Percentiles rank a stretch among this genome's conserved stretches.
Evolutionary conservation across 1,140 invertebrate species (phyloP).

Genomic region (Armadillidium nasatum): DNA sequence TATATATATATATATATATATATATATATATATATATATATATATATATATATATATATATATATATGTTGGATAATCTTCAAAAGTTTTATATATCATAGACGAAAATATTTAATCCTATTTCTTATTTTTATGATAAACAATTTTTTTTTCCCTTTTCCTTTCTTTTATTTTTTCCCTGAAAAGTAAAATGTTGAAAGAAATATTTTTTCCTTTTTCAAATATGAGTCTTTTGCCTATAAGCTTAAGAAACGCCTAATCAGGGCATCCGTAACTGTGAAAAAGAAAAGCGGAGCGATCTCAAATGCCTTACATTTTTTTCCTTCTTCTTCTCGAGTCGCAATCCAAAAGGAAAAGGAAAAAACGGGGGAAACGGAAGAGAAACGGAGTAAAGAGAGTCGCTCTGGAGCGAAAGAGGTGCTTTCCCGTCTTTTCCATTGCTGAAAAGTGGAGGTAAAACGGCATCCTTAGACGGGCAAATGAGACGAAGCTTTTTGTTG

Average conservation of each 20-base stretch:
- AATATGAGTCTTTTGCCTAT: conserved; percentile 13
- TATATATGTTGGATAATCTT: neutral
- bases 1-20: too few species aligned
- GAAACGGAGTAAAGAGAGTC: too few species aligned
- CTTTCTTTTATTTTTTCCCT: too few species aligned
- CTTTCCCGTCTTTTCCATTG: neutral
- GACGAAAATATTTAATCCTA: conserved; percentile 2
- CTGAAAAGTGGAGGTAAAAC: neutral
- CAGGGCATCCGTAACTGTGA: neutral
- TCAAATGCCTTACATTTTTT: neutral
- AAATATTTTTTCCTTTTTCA: neutral
- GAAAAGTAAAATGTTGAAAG: neutral
- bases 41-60: too few species aligned
- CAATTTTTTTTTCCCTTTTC: conserved; percentile 1
- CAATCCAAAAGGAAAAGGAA: neutral
- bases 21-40: too few species aligned
- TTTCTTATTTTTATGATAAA: conserved; percentile 10
- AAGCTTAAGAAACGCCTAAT: conserved; percentile 3
- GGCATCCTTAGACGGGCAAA: neutral
- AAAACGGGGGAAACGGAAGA: too few species aligned
- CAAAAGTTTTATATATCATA: conserved; percentile 11
- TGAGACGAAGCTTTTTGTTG: neutral
- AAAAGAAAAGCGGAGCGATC: neutral
- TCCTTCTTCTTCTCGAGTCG: neutral
- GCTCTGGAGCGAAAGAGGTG: neutral